Conservation (phyloP, 1,140 invertebrate genomes). For the Anoplophora glabripennis region DNA sequence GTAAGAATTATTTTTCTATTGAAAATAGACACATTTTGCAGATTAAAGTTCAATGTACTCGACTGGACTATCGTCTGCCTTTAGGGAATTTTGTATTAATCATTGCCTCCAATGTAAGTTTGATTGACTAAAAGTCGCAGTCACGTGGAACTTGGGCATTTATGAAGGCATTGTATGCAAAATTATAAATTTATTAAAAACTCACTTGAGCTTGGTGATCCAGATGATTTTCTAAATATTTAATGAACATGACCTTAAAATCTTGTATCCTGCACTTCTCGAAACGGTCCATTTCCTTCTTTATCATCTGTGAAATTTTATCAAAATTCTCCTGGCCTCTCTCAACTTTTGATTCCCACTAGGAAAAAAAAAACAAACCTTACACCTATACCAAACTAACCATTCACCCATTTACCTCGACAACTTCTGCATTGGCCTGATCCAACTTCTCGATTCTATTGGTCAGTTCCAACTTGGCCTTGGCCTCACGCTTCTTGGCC, state of each 20-base stretch:
- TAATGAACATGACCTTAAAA: conserved; percentile 85
- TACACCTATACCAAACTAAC: not conserved
- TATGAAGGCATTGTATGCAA: too few species aligned
- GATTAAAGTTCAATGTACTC: too few species aligned
- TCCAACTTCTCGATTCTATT: conserved; percentile 82
- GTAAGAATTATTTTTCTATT: too few species aligned
- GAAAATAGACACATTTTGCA: too few species aligned
- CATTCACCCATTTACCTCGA: conserved; percentile 64
- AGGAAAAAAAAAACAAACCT: conserved; percentile 24
- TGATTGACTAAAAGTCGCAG: too few species aligned
- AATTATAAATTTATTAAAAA: conserved; percentile 1
- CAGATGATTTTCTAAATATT: conserved; percentile 92
- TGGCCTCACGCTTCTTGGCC: conserved; percentile 91
- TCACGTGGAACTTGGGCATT: too few species aligned
- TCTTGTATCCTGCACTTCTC: conserved; percentile 85
- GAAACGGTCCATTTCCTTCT: conserved; percentile 92
- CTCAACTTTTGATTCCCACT: conserved; percentile 96
- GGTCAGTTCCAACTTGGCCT: conserved; percentile 86
- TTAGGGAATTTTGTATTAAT: too few species aligned
- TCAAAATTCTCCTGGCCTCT: conserved; percentile 96
- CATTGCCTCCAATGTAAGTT: too few species aligned
- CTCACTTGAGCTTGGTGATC: conserved; percentile 90
- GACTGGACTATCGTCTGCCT: too few species aligned
- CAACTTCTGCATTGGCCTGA: conserved; percentile 84
- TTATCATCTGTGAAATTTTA: conserved; percentile 93